Evolutionary conservation across 2,113 vertebrate species (phyloP).

Genomic region (Oncorhynchus masou): DNA sequence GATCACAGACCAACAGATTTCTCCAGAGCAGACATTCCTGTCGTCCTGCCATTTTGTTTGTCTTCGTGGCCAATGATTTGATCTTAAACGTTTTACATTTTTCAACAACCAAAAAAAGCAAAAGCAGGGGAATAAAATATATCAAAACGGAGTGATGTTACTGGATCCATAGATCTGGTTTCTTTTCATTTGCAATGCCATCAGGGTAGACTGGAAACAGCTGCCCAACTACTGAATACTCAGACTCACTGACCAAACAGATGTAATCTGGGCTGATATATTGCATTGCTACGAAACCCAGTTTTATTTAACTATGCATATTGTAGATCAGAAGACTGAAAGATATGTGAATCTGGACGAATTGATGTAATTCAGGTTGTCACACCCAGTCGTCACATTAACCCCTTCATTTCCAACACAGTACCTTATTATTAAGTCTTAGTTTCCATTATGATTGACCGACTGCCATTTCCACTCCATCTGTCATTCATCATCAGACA

Average conservation of each 20-base stretch:
- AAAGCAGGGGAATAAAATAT: no score
- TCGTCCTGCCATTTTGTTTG: no score
- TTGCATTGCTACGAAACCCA: conserved; percentile 41
- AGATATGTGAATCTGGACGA: not conserved
- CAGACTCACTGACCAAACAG: conserved; percentile 17
- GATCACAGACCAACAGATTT: no score
- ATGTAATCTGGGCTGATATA: conserved; percentile 23
- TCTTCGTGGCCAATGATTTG: no score
- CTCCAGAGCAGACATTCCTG: no score
- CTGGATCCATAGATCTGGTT: conserved; percentile 51
- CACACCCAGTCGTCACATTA: not conserved
- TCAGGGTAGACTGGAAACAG: conserved; percentile 35
- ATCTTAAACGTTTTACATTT: no score
- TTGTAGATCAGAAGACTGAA: conserved; percentile 5
- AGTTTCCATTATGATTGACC: not conserved
- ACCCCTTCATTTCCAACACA: not conserved
- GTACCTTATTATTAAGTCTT: not conserved
- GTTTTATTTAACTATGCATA: conserved; percentile 33
- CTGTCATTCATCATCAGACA: not conserved
- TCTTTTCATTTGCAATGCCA: conserved; percentile 48
- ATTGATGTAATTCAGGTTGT: not conserved
- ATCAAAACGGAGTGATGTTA: no score
- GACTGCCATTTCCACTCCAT: not conserved
- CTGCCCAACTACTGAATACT: conserved; percentile 33
- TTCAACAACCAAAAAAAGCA: no score